Percentiles rank a stretch among this genome's conserved stretches.
phyloP scores from a whole-genome alignment of 2,797 vertebrate species.

The Muscicapa striata region DNA sequence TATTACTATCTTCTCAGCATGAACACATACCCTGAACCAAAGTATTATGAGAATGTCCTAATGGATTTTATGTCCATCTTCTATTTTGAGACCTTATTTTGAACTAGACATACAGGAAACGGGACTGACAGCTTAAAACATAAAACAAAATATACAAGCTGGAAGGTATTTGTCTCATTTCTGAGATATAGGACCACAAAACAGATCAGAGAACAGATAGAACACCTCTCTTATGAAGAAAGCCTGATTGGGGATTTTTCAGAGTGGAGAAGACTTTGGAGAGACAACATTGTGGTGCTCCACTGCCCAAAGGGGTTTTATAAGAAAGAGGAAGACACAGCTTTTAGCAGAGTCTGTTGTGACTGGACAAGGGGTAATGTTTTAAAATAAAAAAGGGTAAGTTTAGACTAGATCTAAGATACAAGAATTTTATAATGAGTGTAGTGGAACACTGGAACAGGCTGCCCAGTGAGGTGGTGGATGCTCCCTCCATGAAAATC shows the following conservation, averaged over 20 bases:
- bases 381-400: background rate
- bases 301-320: background rate
- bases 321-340: background rate
- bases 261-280: background rate
- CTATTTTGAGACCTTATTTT: background rate
- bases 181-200: background rate
- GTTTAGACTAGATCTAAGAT: background rate
- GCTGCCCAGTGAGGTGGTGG: background rate
- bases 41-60: background rate
- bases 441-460: background rate
- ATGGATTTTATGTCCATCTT: background rate
- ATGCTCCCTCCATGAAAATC: background rate
- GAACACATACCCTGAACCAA: background rate
- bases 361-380: fast-evolving
- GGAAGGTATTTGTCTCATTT: background rate
- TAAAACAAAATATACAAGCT: background rate
- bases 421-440: background rate
- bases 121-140: background rate
- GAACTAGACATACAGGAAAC: background rate
- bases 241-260: background rate
- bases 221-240: background rate
- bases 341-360: background rate
- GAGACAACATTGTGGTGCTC: fast-evolving
- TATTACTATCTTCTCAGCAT: background rate
- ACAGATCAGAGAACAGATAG: background rate